Evolutionary conservation across 2,888 invertebrate genomes (phyloP), one percentile per base, ranked within the genome.

Genomic region (Dicycla oo): DNA sequence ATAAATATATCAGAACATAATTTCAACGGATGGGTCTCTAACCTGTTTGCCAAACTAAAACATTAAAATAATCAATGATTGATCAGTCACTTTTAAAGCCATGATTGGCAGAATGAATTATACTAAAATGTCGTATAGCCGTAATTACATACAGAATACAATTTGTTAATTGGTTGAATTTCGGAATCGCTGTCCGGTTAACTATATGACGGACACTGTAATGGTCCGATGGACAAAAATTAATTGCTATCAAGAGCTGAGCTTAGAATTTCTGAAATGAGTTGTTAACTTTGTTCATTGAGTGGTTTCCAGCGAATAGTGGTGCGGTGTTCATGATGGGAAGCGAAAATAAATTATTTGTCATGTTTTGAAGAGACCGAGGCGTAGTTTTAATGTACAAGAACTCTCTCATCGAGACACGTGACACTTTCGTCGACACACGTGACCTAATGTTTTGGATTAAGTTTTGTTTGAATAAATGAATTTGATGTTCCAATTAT

Each of bases 191-290:
- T 61, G 64, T 73, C 67, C 47, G 6, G 56, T 47, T 54, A 53
- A 69, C 69, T 38, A 38, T 1, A 38, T 75, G 61, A 51, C 26
- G n/a, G 54, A 56, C 67, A 78, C 54, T 67, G 54, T 75, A 58
- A 77, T 69, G 60, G 81, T 69, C 13, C 58, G 26, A 20, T 64
- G 54, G 40, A 60, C 76, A 76, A 71, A 73, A 62, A 69, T 67
- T 73, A 72, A 81, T 82, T 82, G 40, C 40, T 49, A 45, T 43
- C 83, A 60, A 66, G 26, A 57, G 57, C 72, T 40, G 57, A 26
- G 72, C 57, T 83, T 83, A 83, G 80, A 64, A 60, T 70, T 63
- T 68, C 43, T 68, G 43, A 71, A 79, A 82, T 51, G 56, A 56
- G 57, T 69, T 45, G 45, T 54, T 68, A 47, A 74, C 74, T 78